These are phyloP conservation scores for Hippopotamus amphibius DNA, from an alignment of 2,113 vertebrate species.

Conservation along the genomic window DNA sequence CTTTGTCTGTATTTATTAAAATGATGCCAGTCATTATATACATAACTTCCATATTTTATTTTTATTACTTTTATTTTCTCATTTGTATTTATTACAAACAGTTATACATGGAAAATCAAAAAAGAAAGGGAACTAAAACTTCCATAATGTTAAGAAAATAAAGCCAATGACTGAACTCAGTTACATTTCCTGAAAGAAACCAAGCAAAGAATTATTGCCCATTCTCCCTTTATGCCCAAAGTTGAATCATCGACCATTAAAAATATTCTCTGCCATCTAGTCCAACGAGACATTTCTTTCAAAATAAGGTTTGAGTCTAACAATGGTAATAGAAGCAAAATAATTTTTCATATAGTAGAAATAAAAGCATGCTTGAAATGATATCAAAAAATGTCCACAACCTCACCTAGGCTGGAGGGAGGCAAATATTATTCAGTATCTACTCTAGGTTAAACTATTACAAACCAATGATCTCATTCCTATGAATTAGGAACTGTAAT, in stretches of 20 bases:
- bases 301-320: slow-evolving; percentile 18
- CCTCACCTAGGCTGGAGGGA: neutral
- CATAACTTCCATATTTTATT: neutral
- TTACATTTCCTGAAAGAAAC: neutral
- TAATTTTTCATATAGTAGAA: neutral
- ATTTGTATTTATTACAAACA: neutral
- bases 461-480: neutral
- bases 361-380: neutral
- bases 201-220: neutral
- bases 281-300: neutral
- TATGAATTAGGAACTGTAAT: slow-evolving; percentile 33
- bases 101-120: slow-evolving; percentile 12
- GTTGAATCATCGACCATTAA: neutral
- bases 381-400: neutral
- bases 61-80: neutral
- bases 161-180: neutral
- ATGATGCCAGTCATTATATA: neutral
- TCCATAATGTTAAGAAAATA: neutral
- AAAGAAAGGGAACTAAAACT: neutral
- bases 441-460: neutral
- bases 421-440: neutral
- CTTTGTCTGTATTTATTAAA: neutral
- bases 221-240: neutral
- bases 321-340: neutral
- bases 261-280: neutral